Base-by-base conservation (phyloP, 2,797 vertebrate genomes). In the Tamandua tetradactyla region DNA sequence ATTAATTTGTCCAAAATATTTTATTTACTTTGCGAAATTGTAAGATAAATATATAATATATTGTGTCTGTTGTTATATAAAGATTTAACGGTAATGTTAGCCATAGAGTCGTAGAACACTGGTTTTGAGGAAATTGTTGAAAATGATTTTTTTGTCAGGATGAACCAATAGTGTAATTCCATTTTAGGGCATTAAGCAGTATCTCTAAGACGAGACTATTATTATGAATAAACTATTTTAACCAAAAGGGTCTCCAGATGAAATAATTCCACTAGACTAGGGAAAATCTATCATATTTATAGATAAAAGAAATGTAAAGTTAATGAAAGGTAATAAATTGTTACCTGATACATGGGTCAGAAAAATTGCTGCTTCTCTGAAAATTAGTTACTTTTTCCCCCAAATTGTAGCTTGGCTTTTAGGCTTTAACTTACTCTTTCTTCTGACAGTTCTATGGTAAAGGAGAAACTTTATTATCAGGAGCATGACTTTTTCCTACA, bases 151-250 rank as follows among this genome's bases (percentile, higher is more conserved):
- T 52, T 52, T 49, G 25, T 0, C 0, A 15, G 4, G 10, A 78
- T 64, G 68, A 76, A 66, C n/a, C 75, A 64, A 78, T 35, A 52
- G 5, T 35, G 57, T 55, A 18, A 20, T 76, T 92, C 25, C 76
- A 30, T 86, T 87, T 91, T 15, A 49, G 12, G 18, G 76, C 37
- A 4, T 68, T 82, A 86, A 49, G 5, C n/a, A 78, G 12, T 6
- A 64, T 44, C 7, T 1, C 18, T 66, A 55, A 69, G 3, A 81
- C 4, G 27, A 62, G 35, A 76, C 2, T 9, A 9, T 40, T 71
- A 75, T 71, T 7, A 64, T 91, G 27, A 87, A 81, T 84, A 74
- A 82, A 85, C 6, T 71, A 30, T 82, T 90, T 87, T 75, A 94
- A 93, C 35, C 3, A 7, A 15, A 74, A 72, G 20, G 1, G 7